Evolutionary conservation across 1,140 invertebrate species (phyloP).

Genomic region (Meloidogyne exigua): DNA sequence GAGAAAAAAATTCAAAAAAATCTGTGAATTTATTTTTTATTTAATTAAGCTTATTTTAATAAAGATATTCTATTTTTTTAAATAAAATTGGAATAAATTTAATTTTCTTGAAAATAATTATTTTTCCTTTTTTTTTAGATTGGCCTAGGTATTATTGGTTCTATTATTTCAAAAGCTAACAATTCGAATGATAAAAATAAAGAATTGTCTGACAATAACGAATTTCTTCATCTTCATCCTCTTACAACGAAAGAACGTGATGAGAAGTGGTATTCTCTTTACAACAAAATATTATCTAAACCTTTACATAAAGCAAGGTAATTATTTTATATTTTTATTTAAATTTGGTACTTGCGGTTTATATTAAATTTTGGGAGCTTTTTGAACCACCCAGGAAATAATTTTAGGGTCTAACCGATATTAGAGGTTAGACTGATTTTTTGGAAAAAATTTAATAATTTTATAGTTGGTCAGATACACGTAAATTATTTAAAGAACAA

Average conservation of each 20-base stretch:
- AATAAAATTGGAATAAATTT: too few relatives aligned
- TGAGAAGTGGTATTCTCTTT: slow-evolving; percentile 49
- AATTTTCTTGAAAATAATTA: background rate
- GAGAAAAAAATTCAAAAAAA: slow-evolving; percentile 28
- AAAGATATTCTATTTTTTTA: too few relatives aligned
- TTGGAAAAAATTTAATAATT: too few relatives aligned
- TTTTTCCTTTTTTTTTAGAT: background rate
- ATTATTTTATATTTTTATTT: too few relatives aligned
- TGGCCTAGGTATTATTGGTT: background rate
- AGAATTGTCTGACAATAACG: background rate
- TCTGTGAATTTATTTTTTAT: slow-evolving; percentile 33
- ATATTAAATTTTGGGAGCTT: too few relatives aligned
- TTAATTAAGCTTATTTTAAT: too few relatives aligned
- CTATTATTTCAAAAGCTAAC: slow-evolving; percentile 28
- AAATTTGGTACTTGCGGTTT: too few relatives aligned
- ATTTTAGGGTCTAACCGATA: too few relatives aligned
- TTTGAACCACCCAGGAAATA: too few relatives aligned
- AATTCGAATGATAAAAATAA: slow-evolving; percentile 42
- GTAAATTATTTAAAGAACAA: slow-evolving; percentile 44
- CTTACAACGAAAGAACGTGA: slow-evolving; percentile 20
- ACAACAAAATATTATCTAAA: slow-evolving; percentile 24
- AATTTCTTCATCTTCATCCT: background rate
- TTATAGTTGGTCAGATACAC: slow-evolving; percentile 30
- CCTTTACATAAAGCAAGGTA: slow-evolving; percentile 32
- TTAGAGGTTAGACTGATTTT: too few relatives aligned